phyloP scores from a whole-genome alignment of 2,113 vertebrate species.

The Rynchops niger region DNA sequence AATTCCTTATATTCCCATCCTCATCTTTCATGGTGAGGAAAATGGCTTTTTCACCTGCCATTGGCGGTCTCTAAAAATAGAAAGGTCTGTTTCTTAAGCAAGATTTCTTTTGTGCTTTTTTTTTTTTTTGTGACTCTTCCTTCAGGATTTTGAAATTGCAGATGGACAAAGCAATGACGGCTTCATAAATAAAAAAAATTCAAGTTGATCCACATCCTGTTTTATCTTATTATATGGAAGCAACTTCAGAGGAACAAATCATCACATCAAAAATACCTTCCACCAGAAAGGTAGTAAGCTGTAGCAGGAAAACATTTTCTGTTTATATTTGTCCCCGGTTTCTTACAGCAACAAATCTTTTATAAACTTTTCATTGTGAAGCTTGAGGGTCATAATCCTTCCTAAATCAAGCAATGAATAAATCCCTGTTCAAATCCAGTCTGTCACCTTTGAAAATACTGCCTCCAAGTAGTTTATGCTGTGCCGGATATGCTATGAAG shows the following conservation, averaged over 20 bases:
- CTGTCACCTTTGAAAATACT: conserved; percentile 4
- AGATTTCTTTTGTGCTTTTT: not conserved
- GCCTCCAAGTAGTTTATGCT: not conserved
- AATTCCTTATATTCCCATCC: not conserved
- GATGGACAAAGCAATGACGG: not conserved
- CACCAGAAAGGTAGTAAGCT: not conserved
- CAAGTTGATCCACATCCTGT: not conserved
- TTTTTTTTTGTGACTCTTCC: not conserved
- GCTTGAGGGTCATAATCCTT: conserved; percentile 38
- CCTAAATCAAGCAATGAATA: conserved; percentile 27
- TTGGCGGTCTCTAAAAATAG: not conserved
- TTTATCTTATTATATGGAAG: not conserved
- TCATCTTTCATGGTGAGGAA: not conserved
- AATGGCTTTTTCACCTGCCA: not conserved
- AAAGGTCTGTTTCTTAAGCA: not conserved
- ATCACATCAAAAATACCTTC: not conserved
- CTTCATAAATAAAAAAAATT: not conserved
- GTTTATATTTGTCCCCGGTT: not conserved
- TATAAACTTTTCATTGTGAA: not conserved
- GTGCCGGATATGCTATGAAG: not conserved
- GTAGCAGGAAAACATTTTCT: not conserved
- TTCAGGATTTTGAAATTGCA: not conserved
- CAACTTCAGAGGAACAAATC: not conserved
- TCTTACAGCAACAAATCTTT: not conserved
- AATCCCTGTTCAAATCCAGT: not conserved